phyloP scores from a whole-genome alignment of 2,113 vertebrate species.

The Otus sunia region DNA sequence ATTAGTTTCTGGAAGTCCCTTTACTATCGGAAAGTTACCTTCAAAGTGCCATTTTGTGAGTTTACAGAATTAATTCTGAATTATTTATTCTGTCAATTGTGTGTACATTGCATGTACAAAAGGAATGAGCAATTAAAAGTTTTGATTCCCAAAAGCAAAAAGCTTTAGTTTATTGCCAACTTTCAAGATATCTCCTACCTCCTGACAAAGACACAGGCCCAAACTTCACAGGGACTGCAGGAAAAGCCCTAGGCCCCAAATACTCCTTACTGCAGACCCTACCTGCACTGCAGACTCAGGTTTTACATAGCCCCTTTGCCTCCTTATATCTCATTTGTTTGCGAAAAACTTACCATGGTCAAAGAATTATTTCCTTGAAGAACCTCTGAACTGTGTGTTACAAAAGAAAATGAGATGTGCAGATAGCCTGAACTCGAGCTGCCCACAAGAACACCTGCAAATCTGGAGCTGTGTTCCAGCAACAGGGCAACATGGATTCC shows the following conservation, averaged over 20 bases:
- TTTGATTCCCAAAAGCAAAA: background rate
- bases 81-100: background rate
- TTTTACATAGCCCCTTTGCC: background rate
- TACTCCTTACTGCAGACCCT: background rate
- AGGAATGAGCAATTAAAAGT: background rate
- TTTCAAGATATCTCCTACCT: background rate
- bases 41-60: background rate
- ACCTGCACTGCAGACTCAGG: background rate
- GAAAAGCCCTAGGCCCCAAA: background rate
- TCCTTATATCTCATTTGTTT: background rate
- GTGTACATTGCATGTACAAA: background rate
- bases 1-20: background rate
- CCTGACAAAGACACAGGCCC: background rate
- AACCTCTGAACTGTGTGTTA: fast-evolving
- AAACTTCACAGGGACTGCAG: background rate
- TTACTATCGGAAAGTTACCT: background rate
- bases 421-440: background rate
- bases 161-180: background rate
- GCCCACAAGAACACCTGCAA: background rate
- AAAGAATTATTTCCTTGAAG: background rate
- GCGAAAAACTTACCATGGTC: background rate
- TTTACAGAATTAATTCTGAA: background rate
- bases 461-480: background rate
- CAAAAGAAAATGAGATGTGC: background rate
- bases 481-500: background rate